These are phyloP conservation scores for Ooceraea biroi DNA, from an alignment of 1,140 invertebrate genomes.

Conservation along the genomic window DNA sequence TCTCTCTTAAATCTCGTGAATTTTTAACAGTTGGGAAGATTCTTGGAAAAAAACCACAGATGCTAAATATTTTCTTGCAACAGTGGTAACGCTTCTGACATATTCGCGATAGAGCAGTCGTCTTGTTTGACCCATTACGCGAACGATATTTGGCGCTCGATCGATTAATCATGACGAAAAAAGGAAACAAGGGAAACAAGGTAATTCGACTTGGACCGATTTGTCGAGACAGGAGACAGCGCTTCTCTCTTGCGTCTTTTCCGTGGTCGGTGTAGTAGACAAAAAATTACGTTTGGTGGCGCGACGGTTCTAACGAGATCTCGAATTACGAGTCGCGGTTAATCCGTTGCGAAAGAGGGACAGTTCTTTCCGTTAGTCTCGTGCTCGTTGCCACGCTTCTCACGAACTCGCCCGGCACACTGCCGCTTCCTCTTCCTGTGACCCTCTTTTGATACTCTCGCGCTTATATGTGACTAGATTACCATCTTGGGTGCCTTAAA, in stretches of 20 bases:
- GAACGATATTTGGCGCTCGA: not conserved
- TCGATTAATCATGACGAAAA: not conserved
- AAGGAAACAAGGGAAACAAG: not conserved
- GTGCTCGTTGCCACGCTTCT: constrained; percentile 34
- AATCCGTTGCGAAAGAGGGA: constrained; percentile 51
- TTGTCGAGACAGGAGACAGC: constrained; percentile 21
- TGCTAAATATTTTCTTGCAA: not conserved
- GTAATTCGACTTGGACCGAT: constrained; percentile 33
- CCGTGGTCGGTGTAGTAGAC: constrained; percentile 76
- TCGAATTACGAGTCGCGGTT: constrained; percentile 82
- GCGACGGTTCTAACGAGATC: constrained; percentile 83
- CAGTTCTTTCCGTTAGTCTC: constrained; percentile 24
- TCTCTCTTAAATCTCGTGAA: not conserved
- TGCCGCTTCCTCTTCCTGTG: not conserved
- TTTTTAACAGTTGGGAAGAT: not conserved
- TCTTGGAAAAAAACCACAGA: not conserved
- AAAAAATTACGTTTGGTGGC: constrained; percentile 82
- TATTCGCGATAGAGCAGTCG: not conserved
- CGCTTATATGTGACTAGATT: constrained; percentile 81
- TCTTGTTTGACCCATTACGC: not conserved
- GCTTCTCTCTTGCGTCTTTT: constrained; percentile 72
- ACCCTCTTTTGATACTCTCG: constrained; percentile 34
- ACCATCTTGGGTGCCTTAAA: constrained; percentile 61
- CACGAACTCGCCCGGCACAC: constrained; percentile 15
- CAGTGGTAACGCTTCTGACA: not conserved